Evolutionary conservation across 2,888 invertebrate genomes (phyloP).

Genomic region (Psylliodes chrysocephalus): DNA sequence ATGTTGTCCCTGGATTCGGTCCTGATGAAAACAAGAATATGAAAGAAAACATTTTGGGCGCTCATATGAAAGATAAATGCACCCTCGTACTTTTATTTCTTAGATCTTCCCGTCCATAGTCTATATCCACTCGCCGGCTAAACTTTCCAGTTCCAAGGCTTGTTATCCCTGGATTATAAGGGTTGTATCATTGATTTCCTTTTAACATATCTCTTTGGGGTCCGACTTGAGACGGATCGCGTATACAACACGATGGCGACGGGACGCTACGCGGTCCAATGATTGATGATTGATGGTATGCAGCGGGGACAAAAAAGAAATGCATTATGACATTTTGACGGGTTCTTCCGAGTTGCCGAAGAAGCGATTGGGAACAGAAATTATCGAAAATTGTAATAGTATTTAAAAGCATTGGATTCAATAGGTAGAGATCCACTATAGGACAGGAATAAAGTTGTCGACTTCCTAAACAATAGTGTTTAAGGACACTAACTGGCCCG

Average conservation of each 20-base stretch:
- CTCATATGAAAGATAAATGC: conserved; percentile 22
- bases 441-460: too few relatives aligned
- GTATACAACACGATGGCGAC: conserved; percentile 5
- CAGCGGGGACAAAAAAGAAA: too few relatives aligned
- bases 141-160: conserved; percentile 43
- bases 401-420: too few relatives aligned
- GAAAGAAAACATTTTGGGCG: not conserved
- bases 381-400: too few relatives aligned
- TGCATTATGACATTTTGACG: too few relatives aligned
- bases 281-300: conserved; percentile 20
- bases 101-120: conserved; percentile 19
- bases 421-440: too few relatives aligned
- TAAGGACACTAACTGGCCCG: too few relatives aligned
- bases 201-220: conserved; percentile 43
- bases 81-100: conserved; percentile 9
- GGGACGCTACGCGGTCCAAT: conserved; percentile 15
- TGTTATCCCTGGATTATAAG: conserved; percentile 50
- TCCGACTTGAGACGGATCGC: conserved; percentile 18
- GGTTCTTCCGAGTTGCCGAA: too few relatives aligned
- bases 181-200: conserved; percentile 51
- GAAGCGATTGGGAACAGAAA: too few relatives aligned
- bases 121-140: conserved; percentile 35
- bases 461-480: too few relatives aligned
- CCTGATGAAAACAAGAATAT: conserved; percentile 4
- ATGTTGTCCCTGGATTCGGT: not conserved